Percentiles rank a stretch among this genome's conserved stretches.
These are phyloP conservation scores for Drosophila pruinosa DNA, from an alignment of 1,140 invertebrate species.

Conservation along the genomic window DNA sequence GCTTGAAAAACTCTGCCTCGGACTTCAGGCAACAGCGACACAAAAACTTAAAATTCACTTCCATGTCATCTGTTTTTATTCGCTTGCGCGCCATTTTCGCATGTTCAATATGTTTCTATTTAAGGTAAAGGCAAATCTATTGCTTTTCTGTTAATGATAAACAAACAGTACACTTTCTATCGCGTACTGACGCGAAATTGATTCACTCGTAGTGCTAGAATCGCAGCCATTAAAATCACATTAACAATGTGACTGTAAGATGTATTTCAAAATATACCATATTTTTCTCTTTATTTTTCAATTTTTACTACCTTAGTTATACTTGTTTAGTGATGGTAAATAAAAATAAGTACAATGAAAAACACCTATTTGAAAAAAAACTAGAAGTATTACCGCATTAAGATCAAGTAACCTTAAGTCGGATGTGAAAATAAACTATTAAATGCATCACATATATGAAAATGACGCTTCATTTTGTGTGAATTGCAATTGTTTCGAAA, in stretches of 20 bases:
- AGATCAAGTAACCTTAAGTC: too few relatives aligned
- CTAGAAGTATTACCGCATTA: too few relatives aligned
- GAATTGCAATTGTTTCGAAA: too few relatives aligned
- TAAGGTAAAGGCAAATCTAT: not conserved
- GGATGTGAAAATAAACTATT: too few relatives aligned
- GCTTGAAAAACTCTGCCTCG: slow-evolving; percentile 63
- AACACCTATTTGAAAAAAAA: too few relatives aligned
- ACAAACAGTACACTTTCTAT: slow-evolving; percentile 10
- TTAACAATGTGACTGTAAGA: slow-evolving; percentile 18
- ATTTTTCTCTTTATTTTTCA: too few relatives aligned
- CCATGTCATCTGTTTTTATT: slow-evolving; percentile 25
- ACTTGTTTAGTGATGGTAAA: too few relatives aligned
- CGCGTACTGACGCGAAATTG: slow-evolving; percentile 25
- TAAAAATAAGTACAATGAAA: too few relatives aligned
- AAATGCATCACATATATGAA: too few relatives aligned
- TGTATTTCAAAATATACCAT: too few relatives aligned
- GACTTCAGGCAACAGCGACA: slow-evolving; percentile 75
- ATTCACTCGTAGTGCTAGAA: slow-evolving; percentile 13
- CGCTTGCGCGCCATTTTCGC: slow-evolving; percentile 52
- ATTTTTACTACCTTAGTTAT: too few relatives aligned
- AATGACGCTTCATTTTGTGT: not conserved
- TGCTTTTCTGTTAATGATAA: slow-evolving; percentile 16
- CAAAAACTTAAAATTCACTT: slow-evolving; percentile 57
- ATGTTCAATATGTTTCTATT: not conserved
- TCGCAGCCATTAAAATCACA: slow-evolving; percentile 39